These are phyloP conservation scores for Sympetrum striolatum DNA, from an alignment of 2,888 invertebrate species.

Conservation along the genomic window DNA sequence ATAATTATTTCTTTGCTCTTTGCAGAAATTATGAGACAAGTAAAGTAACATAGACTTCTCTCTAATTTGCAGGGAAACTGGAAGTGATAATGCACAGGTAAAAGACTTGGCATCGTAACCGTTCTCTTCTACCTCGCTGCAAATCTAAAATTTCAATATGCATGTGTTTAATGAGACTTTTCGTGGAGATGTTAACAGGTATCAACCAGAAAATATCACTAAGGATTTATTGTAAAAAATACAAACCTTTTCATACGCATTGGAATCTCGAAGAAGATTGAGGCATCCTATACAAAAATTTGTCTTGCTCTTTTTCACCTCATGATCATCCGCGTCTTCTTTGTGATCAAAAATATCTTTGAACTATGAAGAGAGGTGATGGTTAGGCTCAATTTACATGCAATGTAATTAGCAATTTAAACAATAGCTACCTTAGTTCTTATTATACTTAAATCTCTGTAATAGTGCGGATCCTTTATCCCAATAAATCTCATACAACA, in stretches of 20 bases:
- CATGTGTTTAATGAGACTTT: neutral
- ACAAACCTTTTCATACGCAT: constrained; percentile 61
- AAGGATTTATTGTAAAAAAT: neutral
- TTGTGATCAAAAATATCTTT: constrained; percentile 3
- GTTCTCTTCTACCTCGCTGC: constrained; percentile 51
- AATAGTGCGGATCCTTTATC: constrained; percentile 65
- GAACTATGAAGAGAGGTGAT: neutral
- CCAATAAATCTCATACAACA: constrained; percentile 75
- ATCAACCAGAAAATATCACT: neutral
- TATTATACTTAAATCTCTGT: constrained; percentile 62
- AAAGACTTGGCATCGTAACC: constrained; percentile 72
- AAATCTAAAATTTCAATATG: constrained; percentile 51
- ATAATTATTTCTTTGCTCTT: constrained; percentile 49
- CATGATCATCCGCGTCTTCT: constrained; percentile 51
- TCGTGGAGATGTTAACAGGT: neutral
- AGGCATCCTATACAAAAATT: constrained; percentile 74
- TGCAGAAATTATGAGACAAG: constrained; percentile 65
- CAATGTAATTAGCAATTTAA: neutral
- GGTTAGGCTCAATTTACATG: neutral
- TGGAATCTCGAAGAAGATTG: constrained; percentile 71
- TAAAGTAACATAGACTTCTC: constrained; percentile 71
- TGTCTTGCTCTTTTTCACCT: constrained; percentile 61
- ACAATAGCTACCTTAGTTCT: constrained; percentile 61
- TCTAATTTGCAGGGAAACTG: constrained; percentile 70
- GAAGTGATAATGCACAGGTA: constrained; percentile 74